Evolutionary conservation across 2,888 invertebrate genomes (phyloP), one percentile per base, ranked within the genome.

Genomic region (Drosophila lacicola): DNA sequence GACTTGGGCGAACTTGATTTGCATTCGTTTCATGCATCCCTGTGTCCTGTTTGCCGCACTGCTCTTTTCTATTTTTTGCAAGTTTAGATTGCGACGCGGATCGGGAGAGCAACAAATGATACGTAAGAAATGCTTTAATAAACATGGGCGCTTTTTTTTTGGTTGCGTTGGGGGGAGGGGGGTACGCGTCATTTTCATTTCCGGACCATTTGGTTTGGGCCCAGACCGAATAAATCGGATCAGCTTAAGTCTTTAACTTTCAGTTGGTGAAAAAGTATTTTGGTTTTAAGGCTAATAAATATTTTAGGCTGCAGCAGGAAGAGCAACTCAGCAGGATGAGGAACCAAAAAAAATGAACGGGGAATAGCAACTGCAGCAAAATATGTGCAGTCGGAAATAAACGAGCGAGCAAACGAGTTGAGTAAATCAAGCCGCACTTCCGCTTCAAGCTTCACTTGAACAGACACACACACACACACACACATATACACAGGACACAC

Each of bases 371-470:
- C 42, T 55, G 53, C 50, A 50, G 51, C 45, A 66, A 85, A 79
- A 85, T 80, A 82, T 85, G 85, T 85, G 74, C 80, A 72, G 80
- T 67, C 70, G 76, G 72, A 76, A 86, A 82, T 72, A 78, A 85
- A 85, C 80, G 86, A 80, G 82, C 76, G 73, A 82, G 78, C 87
- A 83, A 84, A 86, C 86, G 83, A 88, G 86, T 82, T 86, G 86
- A 82, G 84, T 84, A 88, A 88, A 88, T 84, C 84, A 84, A 84
- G 80, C 80, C 72, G 83, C 78, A 84, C 88, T 86, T 88, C 83
- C 88, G 82, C 71, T 82, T 74, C 79, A 82, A 77, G 84, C 82
- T 72, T 58, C 74, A 69, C 74, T 78, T 64, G 21, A 70, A 62
- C 46, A 61, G 46, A 51, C 47, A 53, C 41, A 61, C 34, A 54